Percentiles rank a stretch among this genome's conserved stretches.
These are phyloP conservation scores for Tragelaphus scriptus DNA, from an alignment of 2,113 vertebrate genomes.

Conservation along the genomic window DNA sequence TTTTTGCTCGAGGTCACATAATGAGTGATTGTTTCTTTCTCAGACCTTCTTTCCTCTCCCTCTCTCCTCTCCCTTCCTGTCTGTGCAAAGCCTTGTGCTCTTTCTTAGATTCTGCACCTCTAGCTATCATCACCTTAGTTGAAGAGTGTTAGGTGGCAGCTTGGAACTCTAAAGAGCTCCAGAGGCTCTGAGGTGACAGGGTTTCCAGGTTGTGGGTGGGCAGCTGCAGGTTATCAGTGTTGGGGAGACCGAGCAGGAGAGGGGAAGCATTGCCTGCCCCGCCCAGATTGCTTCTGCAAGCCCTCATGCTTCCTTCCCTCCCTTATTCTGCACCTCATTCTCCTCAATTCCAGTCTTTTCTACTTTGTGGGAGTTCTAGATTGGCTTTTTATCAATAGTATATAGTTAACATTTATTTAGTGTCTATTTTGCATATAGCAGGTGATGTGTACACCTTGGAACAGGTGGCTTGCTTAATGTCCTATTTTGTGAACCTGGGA, in stretches of 20 bases:
- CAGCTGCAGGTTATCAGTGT: neutral
- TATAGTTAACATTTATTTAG: neutral
- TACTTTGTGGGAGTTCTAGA: neutral
- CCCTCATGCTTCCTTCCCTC: neutral
- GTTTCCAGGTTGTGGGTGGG: neutral
- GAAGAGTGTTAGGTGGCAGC: neutral
- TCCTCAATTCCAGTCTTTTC: neutral
- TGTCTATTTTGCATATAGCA: neutral
- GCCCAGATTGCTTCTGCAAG: neutral
- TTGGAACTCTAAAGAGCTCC: neutral
- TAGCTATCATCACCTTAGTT: neutral
- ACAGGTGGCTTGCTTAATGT: neutral
- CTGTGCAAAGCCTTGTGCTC: neutral
- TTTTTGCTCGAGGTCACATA: neutral
- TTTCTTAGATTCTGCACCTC: neutral
- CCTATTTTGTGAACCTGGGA: neutral
- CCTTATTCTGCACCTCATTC: neutral
- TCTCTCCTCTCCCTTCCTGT: neutral
- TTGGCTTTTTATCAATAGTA: neutral
- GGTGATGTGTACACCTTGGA: too few relatives aligned
- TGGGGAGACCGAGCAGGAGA: neutral
- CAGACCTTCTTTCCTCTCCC: neutral
- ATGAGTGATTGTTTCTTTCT: neutral
- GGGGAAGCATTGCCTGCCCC: neutral
- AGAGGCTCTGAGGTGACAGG: neutral